Base-by-base conservation (phyloP, 2,113 vertebrate species). In the Noturus placidus region DNA sequence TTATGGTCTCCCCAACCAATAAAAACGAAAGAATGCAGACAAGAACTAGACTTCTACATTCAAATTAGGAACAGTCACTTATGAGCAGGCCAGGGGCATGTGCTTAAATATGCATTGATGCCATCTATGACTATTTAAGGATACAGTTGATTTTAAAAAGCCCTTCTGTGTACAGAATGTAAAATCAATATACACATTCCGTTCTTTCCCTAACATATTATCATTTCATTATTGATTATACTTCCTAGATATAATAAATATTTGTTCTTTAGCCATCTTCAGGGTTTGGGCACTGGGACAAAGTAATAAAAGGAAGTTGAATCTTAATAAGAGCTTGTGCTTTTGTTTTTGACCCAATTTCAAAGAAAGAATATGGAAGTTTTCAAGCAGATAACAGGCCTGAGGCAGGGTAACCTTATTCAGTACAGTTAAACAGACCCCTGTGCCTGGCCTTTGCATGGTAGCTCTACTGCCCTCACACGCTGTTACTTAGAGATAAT, bases 331-430 rank as follows among this genome's bases (percentile, higher is more conserved):
- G 30, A 54, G 65, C 56, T 35, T 27, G 30, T 27, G 52, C 82
- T 70, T 87, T 88, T 90, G 87, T 85, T 52, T 84, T 52, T 69
- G 50, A 82, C 17, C 77, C 59, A 78, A 54, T 87, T 82, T 87
- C 57, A 82, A 20, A 63, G 57, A 82, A 67, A 85, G 33, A 84
- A 63, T 77, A 84, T 69, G 17, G 27, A 70, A 89, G 86, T 77
- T 85, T 81, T 54, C 15, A 61, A 27, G 85, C 52, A 87, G 78
- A 88, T 79, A 79, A 85, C 85, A 86, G 27, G 83, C 85, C 85
- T 4, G 22, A 57, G 85, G 87, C 85, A 8, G 17, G 85, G 89
- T 70, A 88, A 88, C 78, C 46, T 46, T 72, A 90, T 42, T 88
- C 85, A 82, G 30, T 35, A 46, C 22, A 52, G 80, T 69, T 56